phyloP scores from a whole-genome alignment of 2,888 invertebrate species.

The Hoplodrina blanda region DNA sequence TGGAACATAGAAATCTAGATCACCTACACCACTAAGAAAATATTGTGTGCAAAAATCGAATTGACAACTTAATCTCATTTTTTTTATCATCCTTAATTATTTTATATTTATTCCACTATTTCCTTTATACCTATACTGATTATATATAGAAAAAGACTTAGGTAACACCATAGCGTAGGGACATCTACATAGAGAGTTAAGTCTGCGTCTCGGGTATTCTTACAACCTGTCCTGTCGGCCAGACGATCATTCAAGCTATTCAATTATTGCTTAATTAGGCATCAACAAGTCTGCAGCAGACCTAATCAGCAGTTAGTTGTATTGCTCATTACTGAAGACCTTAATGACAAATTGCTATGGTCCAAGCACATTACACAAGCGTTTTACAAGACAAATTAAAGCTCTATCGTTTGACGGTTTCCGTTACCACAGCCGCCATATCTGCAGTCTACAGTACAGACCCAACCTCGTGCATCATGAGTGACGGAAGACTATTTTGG shows the following conservation, averaged over 20 bases:
- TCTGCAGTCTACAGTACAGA: conserved; percentile 56
- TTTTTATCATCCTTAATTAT: not conserved
- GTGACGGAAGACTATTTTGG: conserved; percentile 85
- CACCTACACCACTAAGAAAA: conserved; percentile 15
- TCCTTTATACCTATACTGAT: not conserved
- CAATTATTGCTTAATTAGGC: conserved; percentile 31
- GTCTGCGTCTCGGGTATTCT: not conserved
- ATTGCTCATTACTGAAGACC: conserved; percentile 25
- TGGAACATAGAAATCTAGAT: conserved; percentile 39
- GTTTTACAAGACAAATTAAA: conserved; percentile 20
- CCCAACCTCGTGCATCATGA: conserved; percentile 78
- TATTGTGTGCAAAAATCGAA: conserved; percentile 1
- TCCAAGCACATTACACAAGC: conserved; percentile 27
- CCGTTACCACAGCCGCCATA: conserved; percentile 60
- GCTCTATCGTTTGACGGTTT: conserved; percentile 33
- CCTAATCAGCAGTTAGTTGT: conserved; percentile 35
- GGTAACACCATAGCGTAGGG: not conserved
- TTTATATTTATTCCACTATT: too few relatives aligned
- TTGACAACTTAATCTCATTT: not conserved
- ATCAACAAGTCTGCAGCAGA: conserved; percentile 16
- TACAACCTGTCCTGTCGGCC: conserved; percentile 13
- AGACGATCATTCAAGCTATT: conserved; percentile 41
- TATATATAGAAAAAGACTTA: not conserved
- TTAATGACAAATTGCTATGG: conserved; percentile 18
- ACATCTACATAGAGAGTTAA: too few relatives aligned